Evolutionary conservation across 1,140 invertebrate genomes (phyloP).

Genomic region (Musca domestica): DNA sequence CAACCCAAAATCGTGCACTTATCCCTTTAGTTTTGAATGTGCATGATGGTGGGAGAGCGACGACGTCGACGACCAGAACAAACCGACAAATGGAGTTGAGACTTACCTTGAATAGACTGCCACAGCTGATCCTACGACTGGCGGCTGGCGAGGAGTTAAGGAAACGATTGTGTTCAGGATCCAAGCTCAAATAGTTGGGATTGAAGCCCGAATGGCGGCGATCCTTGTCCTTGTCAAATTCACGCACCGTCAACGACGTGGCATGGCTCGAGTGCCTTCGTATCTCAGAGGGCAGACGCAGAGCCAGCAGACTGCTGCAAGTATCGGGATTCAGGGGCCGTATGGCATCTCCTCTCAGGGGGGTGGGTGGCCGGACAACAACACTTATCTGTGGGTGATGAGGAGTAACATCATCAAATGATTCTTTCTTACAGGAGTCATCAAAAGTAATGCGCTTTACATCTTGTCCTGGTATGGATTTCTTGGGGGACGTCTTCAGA

Average conservation of each 20-base stretch:
- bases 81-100: background rate
- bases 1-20: no score
- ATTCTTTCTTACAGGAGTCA: constrained; percentile 55
- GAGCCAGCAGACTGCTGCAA: constrained; percentile 30
- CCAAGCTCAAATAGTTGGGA: constrained; percentile 61
- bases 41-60: no score
- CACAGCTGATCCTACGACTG: constrained; percentile 73
- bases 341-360: constrained; percentile 54
- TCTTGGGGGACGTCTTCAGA: constrained; percentile 40
- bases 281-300: constrained; percentile 40
- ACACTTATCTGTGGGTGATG: constrained; percentile 63
- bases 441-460: constrained; percentile 55
- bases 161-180: constrained; percentile 61
- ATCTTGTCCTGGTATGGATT: constrained; percentile 51
- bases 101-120: constrained; percentile 69
- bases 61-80: no score
- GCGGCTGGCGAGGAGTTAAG: constrained; percentile 70
- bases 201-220: constrained; percentile 58
- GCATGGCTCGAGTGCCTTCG: constrained; percentile 52
- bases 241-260: constrained; percentile 45
- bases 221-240: constrained; percentile 54
- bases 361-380: constrained; percentile 69
- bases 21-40: no score
- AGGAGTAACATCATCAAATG: constrained; percentile 55
- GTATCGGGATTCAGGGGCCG: constrained; percentile 30